Percentiles rank a stretch among this genome's conserved stretches.
Conservation (phyloP, 2,888 invertebrate species). For the Euzophera pinguis region DNA sequence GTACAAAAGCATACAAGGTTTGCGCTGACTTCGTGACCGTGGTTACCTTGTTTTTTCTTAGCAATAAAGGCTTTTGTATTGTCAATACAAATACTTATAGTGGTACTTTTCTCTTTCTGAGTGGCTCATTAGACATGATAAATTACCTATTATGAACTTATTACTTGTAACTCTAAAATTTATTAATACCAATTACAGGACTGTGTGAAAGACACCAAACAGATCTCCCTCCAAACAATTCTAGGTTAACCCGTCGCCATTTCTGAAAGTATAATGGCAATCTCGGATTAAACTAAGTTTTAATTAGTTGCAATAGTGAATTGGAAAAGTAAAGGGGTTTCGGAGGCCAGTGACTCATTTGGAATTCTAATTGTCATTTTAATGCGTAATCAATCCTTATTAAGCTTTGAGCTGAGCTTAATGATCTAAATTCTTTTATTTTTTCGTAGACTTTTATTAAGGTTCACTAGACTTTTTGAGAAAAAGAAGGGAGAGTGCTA, state of each 20-base stretch:
- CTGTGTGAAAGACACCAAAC: slow-evolving; percentile 34
- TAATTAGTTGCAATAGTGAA: slow-evolving; percentile 76
- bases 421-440: slow-evolving; percentile 8
- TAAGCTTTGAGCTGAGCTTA: slow-evolving; percentile 12
- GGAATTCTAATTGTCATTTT: slow-evolving; percentile 46
- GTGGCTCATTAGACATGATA: too few species aligned
- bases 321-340: slow-evolving; percentile 55
- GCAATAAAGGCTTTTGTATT: too few species aligned
- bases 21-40: too few species aligned
- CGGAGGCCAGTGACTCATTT: slow-evolving; percentile 43
- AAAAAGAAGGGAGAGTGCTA: too few species aligned
- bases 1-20: too few species aligned
- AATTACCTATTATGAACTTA: too few species aligned
- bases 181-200: slow-evolving; percentile 11
- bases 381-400: slow-evolving; percentile 25
- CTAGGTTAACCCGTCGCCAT: slow-evolving; percentile 56
- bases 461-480: not conserved
- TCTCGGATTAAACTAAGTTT: slow-evolving; percentile 73
- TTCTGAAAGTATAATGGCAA: slow-evolving; percentile 73
- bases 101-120: too few species aligned
- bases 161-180: too few species aligned
- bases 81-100: too few species aligned
- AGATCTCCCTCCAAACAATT: slow-evolving; percentile 38
- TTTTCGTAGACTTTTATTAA: not conserved
- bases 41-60: too few species aligned